phyloP scores from a whole-genome alignment of 2,797 vertebrate species.

The Cuniculus paca region DNA sequence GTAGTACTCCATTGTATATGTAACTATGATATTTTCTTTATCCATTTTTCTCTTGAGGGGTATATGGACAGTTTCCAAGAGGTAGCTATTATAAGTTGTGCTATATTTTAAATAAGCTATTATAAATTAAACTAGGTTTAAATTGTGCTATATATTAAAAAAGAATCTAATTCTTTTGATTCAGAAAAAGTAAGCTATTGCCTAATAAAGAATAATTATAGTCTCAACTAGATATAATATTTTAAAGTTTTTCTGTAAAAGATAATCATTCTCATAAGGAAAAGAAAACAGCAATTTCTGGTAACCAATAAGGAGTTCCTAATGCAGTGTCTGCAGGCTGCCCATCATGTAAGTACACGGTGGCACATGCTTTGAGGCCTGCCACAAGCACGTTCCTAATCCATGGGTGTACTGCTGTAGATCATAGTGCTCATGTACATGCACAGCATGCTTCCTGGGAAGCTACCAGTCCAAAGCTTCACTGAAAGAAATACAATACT shows the following conservation, averaged over 20 bases:
- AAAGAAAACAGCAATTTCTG: neutral
- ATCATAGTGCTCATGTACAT: fast-evolving
- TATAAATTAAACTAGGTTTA: neutral
- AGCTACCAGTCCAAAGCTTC: neutral
- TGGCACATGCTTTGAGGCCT: neutral
- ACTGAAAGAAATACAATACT: neutral
- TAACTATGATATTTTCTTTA: neutral
- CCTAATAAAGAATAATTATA: neutral
- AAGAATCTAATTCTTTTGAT: neutral
- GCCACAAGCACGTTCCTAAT: fast-evolving
- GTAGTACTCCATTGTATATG: neutral
- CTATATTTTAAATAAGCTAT: neutral
- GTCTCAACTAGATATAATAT: neutral
- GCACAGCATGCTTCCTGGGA: neutral
- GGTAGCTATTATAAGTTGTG: neutral
- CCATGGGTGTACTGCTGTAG: neutral
- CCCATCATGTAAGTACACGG: neutral
- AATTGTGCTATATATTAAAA: neutral
- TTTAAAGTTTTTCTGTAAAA: neutral
- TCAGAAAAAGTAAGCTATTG: neutral
- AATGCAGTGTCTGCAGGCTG: neutral
- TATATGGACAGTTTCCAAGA: neutral
- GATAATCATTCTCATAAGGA: neutral
- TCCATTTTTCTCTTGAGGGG: neutral
- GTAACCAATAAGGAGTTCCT: neutral